A percentile compares a stretch with the other conserved stretches of the same genome.
Evolutionary conservation across 2,888 invertebrate species (phyloP).

Genomic region (Emmelina monodactyla): DNA sequence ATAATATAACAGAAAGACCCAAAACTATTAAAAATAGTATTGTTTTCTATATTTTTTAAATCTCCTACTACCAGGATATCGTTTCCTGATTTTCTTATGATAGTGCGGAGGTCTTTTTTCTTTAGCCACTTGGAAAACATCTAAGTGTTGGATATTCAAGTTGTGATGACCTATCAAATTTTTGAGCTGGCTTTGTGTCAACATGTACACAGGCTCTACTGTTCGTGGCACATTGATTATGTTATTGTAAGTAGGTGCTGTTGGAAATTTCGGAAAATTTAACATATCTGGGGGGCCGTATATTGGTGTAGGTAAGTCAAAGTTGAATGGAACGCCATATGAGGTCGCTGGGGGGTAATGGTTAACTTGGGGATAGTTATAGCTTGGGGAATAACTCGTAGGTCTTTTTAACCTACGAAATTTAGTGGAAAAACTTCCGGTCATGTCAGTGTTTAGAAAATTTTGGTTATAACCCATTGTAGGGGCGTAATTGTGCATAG

Average conservation of each 20-base stretch:
- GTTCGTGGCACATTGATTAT: not conserved
- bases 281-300: constrained; percentile 15
- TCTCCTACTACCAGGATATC: not conserved
- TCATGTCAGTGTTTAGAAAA: constrained; percentile 16
- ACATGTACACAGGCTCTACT: constrained; percentile 45
- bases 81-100: constrained; percentile 23
- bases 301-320: constrained; percentile 5
- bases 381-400: constrained; percentile 12
- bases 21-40: too few relatives aligned
- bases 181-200: constrained; percentile 44
- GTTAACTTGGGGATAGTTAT: constrained; percentile 9
- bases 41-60: not conserved
- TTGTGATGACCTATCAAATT: constrained; percentile 40
- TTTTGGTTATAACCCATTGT: constrained; percentile 18
- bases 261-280: not conserved
- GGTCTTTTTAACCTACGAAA: constrained; percentile 19
- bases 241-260: not conserved
- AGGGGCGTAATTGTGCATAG: constrained; percentile 22
- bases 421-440: constrained; percentile 22
- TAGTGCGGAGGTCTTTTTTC: constrained; percentile 18
- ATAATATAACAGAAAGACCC: too few relatives aligned
- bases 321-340: constrained; percentile 22
- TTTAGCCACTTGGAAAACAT: constrained; percentile 34
- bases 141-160: constrained; percentile 45
- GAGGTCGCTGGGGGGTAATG: constrained; percentile 18